Evolutionary conservation across 1,140 invertebrate species (phyloP), one percentile per base, ranked within the genome.

Genomic region (Drosophila kanapiae): DNA sequence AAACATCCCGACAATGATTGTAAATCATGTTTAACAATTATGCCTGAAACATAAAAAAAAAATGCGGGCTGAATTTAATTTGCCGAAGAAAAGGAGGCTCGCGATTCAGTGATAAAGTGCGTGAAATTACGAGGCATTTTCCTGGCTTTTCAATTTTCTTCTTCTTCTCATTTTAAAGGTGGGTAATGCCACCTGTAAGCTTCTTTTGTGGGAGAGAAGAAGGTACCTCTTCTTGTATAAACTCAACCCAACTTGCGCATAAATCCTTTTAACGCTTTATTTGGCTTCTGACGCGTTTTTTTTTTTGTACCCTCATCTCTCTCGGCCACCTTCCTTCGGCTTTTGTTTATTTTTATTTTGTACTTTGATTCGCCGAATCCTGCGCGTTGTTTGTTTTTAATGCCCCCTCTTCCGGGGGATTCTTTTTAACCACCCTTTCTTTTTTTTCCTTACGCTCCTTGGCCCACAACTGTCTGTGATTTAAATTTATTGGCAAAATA

Each of bases 401-500:
- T 77, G 37, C 37, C 42, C 27, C 47, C 27, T 16, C 23, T n/a
- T 49, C 62, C 62, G 58, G 4, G 29, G 48, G 31, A 42, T 51
- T 40, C 47, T 53, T 59, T 59, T 75, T 49, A 14, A 2, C 54
- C 47, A 48, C 63, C 72, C 47, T 57, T 60, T 51, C 37, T 35
- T 18, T 18, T n/a, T 40, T 40, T 38, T 60, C 38, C 37, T 23
- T 23, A n/a, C 6, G 43, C 53, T 53, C n/a, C 37, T n/a, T 11
- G 10, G 31, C 38, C 13, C 53, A 23, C 47, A 38, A 71, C 60
- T 77, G 84, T 60, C 80, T 81, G 87, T 91, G 83, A 91, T 91
- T 91, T 91, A 91, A 91, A 91, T 91, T 91, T 91, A 91, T 91
- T 91, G 87, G 87, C 78, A 81, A 91, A 91, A 91, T 91, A 83